Evolutionary conservation across 2,888 invertebrate genomes (phyloP), one percentile per base, ranked within the genome.

Genomic region (Tanypteryx hageni): DNA sequence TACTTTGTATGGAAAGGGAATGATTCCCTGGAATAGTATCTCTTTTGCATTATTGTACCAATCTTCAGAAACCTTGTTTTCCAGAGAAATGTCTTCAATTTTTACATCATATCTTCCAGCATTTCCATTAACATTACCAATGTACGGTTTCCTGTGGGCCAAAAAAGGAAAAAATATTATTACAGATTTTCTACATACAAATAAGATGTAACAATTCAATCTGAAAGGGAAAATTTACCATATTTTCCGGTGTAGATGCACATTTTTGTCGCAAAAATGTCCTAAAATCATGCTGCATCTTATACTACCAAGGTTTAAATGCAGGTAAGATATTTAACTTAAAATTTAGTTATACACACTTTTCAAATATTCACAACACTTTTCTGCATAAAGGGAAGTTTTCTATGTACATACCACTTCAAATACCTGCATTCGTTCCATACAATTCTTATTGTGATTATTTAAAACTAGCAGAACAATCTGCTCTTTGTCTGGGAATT

Each of bases 1-100:
- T 13, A 99, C 98, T 96, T 98, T 98, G 95, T 98, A 99, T 0
- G 99, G 98, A 95, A 99, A 98, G 0, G 98, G 98, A 8, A 98
- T 98, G n/a, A 97, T 96, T 91, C 95, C 95, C 93, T 94, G 94
- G 16, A 64, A 44, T 56, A 89, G 18, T 44, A 89, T 89, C 44
- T 89, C 89, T 31, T 89, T 89, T 2, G 89, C 89, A 89, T 64
- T 64, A 89, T 89, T 89, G 56, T 89, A 89, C 89, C 89, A 89
- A 13, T 64, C 89, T 68, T 68, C 64, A 13, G 89, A 89, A 10
- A 64, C 0, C 64, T 89, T 89, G 64, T 27, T 44, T 61, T 68
- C 89, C 18, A 89, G 44, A 1, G 64, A 44, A 44, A n/a, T 3
- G n/a, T 31, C n/a, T 44, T 64, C 89, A 44, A 89, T 89, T 31